These are phyloP conservation scores for Elephantulus edwardii DNA, from an alignment of 2,113 vertebrate species.

Conservation along the genomic window DNA sequence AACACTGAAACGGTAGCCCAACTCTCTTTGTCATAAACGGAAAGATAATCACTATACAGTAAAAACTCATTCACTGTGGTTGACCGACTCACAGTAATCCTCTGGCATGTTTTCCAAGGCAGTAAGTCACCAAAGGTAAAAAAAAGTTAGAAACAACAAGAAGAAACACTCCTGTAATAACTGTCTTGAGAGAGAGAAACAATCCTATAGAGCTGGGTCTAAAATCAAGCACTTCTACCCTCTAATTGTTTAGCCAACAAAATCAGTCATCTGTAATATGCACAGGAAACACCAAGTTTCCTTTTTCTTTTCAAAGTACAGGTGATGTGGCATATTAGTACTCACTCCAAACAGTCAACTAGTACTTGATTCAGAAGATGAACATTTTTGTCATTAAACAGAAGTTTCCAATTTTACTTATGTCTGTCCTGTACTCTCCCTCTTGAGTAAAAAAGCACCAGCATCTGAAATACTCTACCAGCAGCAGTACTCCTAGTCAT, in stretches of 20 bases:
- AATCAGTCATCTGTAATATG: neutral
- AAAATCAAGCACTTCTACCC: neutral
- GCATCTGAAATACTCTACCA: neutral
- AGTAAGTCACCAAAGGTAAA: too few species aligned
- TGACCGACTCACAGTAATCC: too few species aligned
- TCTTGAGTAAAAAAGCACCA: neutral
- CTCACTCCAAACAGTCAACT: neutral
- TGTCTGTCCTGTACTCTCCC: neutral
- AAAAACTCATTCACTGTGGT: too few species aligned
- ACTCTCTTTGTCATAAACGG: neutral
- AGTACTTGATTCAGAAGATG: neutral
- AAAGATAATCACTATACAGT: neutral
- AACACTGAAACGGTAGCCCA: neutral
- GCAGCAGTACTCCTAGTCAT: neutral
- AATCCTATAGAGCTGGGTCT: neutral
- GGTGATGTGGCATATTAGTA: neutral
- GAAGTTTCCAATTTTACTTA: neutral
- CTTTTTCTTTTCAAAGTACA: neutral
- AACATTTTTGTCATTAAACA: constrained; percentile 2
- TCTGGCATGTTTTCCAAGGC: too few species aligned
- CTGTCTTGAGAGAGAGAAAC: too few species aligned
- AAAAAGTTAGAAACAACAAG: too few species aligned
- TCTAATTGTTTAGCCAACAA: neutral
- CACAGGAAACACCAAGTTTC: neutral
- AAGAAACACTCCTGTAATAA: too few species aligned